Percentiles rank a stretch among this genome's conserved stretches.
Conservation (phyloP, 2,113 vertebrate genomes). For the Plecturocebus donacophilus region DNA sequence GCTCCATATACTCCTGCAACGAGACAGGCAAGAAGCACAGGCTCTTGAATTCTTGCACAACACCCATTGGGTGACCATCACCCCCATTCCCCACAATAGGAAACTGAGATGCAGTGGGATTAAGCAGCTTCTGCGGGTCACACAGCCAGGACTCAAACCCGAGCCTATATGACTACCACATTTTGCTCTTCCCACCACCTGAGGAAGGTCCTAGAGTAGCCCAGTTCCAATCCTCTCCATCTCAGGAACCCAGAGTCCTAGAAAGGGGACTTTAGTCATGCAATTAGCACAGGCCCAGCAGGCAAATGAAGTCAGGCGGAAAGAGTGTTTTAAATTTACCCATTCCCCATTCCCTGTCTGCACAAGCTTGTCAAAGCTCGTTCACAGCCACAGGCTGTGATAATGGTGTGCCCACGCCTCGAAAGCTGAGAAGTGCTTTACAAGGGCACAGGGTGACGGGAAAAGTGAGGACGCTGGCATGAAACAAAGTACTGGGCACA, state of each 20-base stretch:
- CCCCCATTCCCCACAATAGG: no score
- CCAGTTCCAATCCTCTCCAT: not conserved
- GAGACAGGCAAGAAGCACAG: no score
- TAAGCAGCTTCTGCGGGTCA: not conserved
- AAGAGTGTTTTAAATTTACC: not conserved
- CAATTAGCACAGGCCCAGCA: not conserved
- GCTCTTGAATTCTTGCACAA: not conserved
- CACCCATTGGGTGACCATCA: accelerated
- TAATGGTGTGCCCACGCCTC: not conserved
- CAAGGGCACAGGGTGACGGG: not conserved
- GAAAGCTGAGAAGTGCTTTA: not conserved
- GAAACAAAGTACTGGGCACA: not conserved
- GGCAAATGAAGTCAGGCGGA: not conserved
- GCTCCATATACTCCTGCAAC: accelerated
- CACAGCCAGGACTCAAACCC: not conserved
- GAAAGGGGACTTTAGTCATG: not conserved
- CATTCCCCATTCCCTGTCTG: not conserved
- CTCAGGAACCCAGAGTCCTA: not conserved
- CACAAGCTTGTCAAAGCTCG: not conserved
- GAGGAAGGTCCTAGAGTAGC: not conserved
- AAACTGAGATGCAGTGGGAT: not conserved
- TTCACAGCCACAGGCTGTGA: not conserved
- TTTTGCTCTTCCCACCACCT: not conserved
- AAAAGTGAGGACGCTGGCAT: not conserved
- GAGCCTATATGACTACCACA: not conserved